Base-by-base conservation (phyloP, 2,797 vertebrate species). In the Champsocephalus esox region DNA sequence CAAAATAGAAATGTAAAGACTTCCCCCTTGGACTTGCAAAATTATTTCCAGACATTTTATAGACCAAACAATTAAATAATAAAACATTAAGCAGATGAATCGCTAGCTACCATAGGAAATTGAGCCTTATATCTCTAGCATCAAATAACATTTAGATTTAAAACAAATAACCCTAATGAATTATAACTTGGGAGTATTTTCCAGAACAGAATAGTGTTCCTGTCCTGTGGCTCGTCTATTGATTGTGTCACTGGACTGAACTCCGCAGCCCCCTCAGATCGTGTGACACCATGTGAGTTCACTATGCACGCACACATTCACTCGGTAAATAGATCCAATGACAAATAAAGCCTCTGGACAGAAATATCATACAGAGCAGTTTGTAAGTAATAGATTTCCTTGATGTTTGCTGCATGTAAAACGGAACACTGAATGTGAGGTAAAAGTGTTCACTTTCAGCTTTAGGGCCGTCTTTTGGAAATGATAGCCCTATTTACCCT, bases 281-380 rank as follows among this genome's bases (percentile, higher is more conserved):
- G 44, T 84, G 79, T 79, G 75, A 77, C 62, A 77, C 73, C 75
- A 87, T 87, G 79, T 74, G 72, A 82, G 70, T 1, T 58, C 46
- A 49, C 77, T 38, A 82, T 52, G 19, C 55, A 83, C 63, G 61
- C 51, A 70, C 54, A 69, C 51, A 59, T 21, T 56, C 43, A 10
- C 19, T 63, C 62, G 62, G 17, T 58, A 79, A 81, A 87, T 67
- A 52, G 19, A 74, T 9, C 49, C 34, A 71, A 80, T 67, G 64
- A 76, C 63, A 77, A 66, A 81, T 66, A 68, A 77, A 54, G 70
- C 60, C 65, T 65, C 16, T 1, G 8, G 63, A 52, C 64, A 55
- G 44, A 69, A 64, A 78, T 69, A 55, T 77, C 73, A 70, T 0
- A 58, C 69, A 7, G 49, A 7, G n/a, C 34, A 48, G 49, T 58